Percentiles rank a stretch among this genome's conserved stretches.
phyloP scores from a whole-genome alignment of 2,113 vertebrate species.

The Nasalis larvatus region DNA sequence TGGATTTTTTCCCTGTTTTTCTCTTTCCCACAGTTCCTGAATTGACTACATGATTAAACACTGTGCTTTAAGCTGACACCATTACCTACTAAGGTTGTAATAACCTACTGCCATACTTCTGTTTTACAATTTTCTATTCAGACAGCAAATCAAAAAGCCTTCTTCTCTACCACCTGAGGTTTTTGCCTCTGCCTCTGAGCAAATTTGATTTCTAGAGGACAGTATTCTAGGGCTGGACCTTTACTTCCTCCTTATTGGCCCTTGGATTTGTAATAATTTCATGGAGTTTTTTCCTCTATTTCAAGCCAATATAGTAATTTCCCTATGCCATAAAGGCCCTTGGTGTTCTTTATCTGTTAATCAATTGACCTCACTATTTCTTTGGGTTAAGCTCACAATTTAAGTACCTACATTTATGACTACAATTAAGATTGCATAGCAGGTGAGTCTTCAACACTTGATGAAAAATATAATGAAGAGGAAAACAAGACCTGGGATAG shows the following conservation, averaged over 20 bases:
- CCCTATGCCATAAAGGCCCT: background rate
- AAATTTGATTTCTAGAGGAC: background rate
- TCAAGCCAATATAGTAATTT: slow-evolving; percentile 5
- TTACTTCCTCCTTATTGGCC: background rate
- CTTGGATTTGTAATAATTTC: background rate
- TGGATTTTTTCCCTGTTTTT: background rate
- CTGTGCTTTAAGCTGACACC: background rate
- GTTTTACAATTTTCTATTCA: slow-evolving; percentile 20
- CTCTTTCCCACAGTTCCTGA: background rate
- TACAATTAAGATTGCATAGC: background rate
- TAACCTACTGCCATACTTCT: background rate
- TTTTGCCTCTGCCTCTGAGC: background rate
- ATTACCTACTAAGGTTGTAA: background rate
- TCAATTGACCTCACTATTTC: background rate
- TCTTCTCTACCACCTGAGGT: background rate
- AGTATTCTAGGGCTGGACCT: background rate
- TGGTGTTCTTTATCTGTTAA: background rate
- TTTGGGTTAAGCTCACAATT: background rate
- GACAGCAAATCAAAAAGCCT: background rate
- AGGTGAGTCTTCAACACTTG: background rate
- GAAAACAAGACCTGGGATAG: background rate
- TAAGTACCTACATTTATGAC: background rate
- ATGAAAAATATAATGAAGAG: background rate
- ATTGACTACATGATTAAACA: background rate
- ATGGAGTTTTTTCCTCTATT: background rate